Base-by-base conservation (phyloP, 2,888 invertebrate species). In the Trissonchulus sp. region DNA sequence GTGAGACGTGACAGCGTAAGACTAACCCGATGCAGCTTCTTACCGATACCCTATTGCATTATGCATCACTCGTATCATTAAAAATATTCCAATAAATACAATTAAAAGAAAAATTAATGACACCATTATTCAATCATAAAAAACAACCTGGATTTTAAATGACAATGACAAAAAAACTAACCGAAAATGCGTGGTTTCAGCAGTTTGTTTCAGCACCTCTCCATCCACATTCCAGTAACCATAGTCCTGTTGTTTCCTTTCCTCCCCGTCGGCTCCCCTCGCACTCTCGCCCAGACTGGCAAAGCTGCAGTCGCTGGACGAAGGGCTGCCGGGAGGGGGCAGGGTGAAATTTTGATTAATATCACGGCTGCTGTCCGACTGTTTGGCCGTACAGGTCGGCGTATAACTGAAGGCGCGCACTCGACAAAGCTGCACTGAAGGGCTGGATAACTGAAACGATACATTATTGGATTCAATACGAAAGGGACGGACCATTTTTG, bases 161-260 rank as follows among this genome's bases (percentile, higher is more conserved):
- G n/a, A n/a, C n/a, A n/a, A n/a, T n/a, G n/a, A n/a, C n/a, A n/a
- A n/a, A n/a, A n/a, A n/a, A n/a, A 48, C 48, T 23, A 48, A 74
- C 75, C 72, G 36, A 34, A 75, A 75, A 35, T 75, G 65, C 2
- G 69, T 48, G 15, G 62, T 2, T 2, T 28, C 63, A 3, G 28
- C 2, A 3, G 73, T 36, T 34, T 75, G 75, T 1, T 2, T 1
- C 30, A 75, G 8, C 68, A 75, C 23, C 62, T 75, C 75, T 48
- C 75, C 75, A 37, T 75, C 75, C 8, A 75, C 31, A 34, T 75
- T 75, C 75, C 75, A 75, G 1, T 1, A 2, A 3, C 72, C 75
- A 15, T 35, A 34, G 23, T 48, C 48, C 48, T 8, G 8, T 63
- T 72, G 2, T 3, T 72, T 2, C 23, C 8, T 63, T 2, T 63